Base-by-base conservation (phyloP, 2,888 invertebrate genomes). In the Euzophera pinguis region DNA sequence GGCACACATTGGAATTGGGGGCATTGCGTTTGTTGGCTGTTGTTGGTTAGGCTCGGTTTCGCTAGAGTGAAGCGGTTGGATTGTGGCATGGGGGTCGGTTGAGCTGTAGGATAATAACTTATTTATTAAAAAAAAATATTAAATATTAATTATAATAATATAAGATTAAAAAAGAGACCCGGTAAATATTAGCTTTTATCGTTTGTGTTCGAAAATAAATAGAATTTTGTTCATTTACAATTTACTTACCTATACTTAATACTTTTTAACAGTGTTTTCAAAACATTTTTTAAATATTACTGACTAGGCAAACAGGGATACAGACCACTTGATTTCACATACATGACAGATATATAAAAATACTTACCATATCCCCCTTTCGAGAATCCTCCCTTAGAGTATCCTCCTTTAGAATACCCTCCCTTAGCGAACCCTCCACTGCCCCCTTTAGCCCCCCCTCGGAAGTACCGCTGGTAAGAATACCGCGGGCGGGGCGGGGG, bases 1-100 rank as follows among this genome's bases (percentile, higher is more conserved):
- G 91, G 89, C 8, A 91, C 73, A 65, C 93, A 93, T 43, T 82
- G 84, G 75, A 92, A 93, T 69, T 92, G 90, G 0, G 73, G 76
- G 63, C 93, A 93, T 14, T 79, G 62, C 55, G 69, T 66, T 2
- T 60, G 41, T 0, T 59, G 55, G 1, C 49, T 9, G 0, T 58
- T 43, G 5, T 61, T 51, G 50, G 48, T 61, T 3, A 69, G 12
- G 0, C 73, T 55, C 0, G 89, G 87, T 63, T 83, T 84, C 63
- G 75, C 79, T 3, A 89, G 68, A 0, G 76, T 72, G 77, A 87
- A 85, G 22, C 10, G 75, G 70, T 53, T 80, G 77, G 64, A 68
- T 79, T 12, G 73, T 62, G 12, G 71, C 66, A 64, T 0, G 67
- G 64, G 0, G 73, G 60, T 3, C 71, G 73, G 3, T 69, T 60